Evolutionary conservation across 1,140 invertebrate genomes (phyloP).

Genomic region (Heliconius nattereri): DNA sequence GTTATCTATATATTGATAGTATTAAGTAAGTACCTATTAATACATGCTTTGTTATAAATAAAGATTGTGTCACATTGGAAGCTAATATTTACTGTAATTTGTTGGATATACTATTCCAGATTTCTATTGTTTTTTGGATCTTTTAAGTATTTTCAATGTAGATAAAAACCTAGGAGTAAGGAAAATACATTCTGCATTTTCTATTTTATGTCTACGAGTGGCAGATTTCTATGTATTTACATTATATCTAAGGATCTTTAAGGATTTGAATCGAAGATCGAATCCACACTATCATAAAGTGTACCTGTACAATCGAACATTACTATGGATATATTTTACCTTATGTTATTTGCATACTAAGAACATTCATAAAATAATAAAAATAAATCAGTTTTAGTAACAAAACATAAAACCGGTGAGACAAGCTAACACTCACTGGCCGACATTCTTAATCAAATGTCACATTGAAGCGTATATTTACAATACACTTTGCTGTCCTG

Average conservation of each 20-base stretch:
- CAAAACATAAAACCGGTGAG: neutral
- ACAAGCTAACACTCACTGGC: neutral
- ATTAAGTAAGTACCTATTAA: neutral
- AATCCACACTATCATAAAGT: too few species aligned
- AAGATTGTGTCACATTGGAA: neutral
- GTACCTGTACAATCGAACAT: too few species aligned
- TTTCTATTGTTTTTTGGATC: neutral
- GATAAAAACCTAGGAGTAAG: too few species aligned
- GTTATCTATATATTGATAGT: conserved; percentile 18
- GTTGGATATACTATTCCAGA: neutral
- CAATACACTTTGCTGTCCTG: neutral
- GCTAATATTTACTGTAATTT: neutral
- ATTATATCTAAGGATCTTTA: too few species aligned
- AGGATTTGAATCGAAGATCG: too few species aligned
- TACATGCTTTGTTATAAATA: conserved; percentile 3
- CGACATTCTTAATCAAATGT: neutral
- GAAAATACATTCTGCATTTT: too few species aligned
- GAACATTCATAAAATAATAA: neutral
- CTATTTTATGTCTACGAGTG: neutral
- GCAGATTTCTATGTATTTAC: neutral
- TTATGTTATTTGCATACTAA: too few species aligned
- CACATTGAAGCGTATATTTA: neutral
- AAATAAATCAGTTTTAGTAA: neutral
- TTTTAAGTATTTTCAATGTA: too few species aligned
- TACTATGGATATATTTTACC: too few species aligned